Percentiles rank a stretch among this genome's conserved stretches.
phyloP scores from a whole-genome alignment of 1,140 invertebrate species.

The Pseudomyrmex cubaensis region DNA sequence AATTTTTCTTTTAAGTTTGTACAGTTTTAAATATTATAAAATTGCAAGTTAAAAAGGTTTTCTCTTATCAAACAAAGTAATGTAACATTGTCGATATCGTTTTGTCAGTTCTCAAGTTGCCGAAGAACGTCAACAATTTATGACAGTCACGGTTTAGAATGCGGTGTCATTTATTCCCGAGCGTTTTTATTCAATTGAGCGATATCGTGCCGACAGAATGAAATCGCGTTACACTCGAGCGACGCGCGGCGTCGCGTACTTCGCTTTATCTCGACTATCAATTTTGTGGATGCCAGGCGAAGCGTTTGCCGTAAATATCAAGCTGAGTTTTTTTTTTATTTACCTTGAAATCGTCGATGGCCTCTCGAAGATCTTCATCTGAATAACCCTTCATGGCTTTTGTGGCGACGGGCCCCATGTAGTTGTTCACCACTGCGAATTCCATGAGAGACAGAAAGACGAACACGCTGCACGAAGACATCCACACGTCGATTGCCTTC shows the following conservation, averaged over 20 bases:
- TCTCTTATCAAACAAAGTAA: not conserved
- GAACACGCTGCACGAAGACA: slow-evolving; percentile 96
- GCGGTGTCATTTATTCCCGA: slow-evolving; percentile 2
- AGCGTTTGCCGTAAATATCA: slow-evolving; percentile 27
- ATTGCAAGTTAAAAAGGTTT: not conserved
- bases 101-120: not conserved
- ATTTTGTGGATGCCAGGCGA: slow-evolving; percentile 2
- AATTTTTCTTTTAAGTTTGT: not conserved
- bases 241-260: not conserved
- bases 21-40: no score
- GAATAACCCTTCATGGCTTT: slow-evolving; percentile 96
- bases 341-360: slow-evolving; percentile 92
- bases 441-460: slow-evolving; percentile 97
- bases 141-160: slow-evolving; percentile 27
- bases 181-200: slow-evolving; percentile 30
- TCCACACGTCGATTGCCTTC: slow-evolving; percentile 97
- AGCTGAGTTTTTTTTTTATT: not conserved
- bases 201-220: slow-evolving; percentile 12
- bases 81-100: slow-evolving; percentile 7
- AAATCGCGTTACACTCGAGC: slow-evolving; percentile 17
- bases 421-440: slow-evolving; percentile 96
- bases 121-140: slow-evolving; percentile 10
- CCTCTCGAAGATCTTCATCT: slow-evolving; percentile 91
- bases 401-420: slow-evolving; percentile 94
- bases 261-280: slow-evolving; percentile 52